phyloP scores from a whole-genome alignment of 2,113 vertebrate genomes.

The Oryzias woworae region DNA sequence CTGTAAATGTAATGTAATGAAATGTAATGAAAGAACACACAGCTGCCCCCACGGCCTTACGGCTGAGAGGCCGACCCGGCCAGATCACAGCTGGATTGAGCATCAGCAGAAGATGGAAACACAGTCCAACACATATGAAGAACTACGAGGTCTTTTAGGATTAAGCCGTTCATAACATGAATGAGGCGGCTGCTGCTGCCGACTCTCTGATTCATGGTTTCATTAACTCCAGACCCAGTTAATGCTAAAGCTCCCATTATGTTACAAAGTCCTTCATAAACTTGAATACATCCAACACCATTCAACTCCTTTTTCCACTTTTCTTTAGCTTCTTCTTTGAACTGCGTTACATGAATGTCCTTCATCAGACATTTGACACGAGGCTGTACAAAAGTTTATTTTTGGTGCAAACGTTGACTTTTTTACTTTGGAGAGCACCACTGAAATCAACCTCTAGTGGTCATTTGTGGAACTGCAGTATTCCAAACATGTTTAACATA shows the following conservation, averaged over 20 bases:
- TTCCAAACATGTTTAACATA: too few relatives aligned
- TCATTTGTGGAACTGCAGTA: too few relatives aligned
- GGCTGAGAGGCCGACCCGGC: conserved; percentile 23
- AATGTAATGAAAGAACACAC: conserved; percentile 63
- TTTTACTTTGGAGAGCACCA: too few relatives aligned
- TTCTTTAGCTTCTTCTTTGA: neutral
- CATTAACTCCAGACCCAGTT: conserved; percentile 10
- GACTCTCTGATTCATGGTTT: conserved; percentile 9
- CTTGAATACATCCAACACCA: conserved; percentile 2
- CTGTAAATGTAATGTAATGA: conserved; percentile 68
- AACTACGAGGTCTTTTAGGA: conserved; percentile 5
- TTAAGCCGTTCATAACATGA: neutral
- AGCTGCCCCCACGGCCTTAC: conserved; percentile 22
- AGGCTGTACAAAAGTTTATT: too few relatives aligned
- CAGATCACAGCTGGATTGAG: conserved; percentile 5
- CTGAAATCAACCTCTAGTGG: too few relatives aligned
- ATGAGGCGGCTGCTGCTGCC: neutral
- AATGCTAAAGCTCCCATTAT: conserved; percentile 6
- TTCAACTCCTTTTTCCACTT: neutral
- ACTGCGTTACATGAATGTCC: neutral
- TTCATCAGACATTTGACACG: neutral
- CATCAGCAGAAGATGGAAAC: neutral
- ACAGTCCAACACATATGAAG: conserved; percentile 8
- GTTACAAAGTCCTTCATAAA: neutral
- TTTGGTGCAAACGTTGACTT: too few relatives aligned